A percentile compares a stretch with the other conserved stretches of the same genome.
Evolutionary conservation across 2,888 invertebrate species (phyloP).

Genomic region (Cataglyphis rosenhaueri): DNA sequence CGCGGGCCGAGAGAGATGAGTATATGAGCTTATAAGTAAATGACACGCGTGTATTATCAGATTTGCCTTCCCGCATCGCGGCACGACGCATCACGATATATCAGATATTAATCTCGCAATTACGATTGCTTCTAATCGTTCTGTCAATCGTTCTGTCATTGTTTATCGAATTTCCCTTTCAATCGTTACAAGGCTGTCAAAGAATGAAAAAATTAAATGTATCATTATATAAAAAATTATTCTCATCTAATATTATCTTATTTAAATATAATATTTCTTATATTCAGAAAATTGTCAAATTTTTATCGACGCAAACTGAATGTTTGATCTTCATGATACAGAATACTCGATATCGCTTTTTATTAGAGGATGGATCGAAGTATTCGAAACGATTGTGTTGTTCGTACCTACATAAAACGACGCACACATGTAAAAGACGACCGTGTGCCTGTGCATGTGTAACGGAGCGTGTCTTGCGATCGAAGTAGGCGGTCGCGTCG

Average conservation of each 20-base stretch:
- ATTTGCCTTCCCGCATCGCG: conserved; percentile 8
- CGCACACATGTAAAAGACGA: conserved; percentile 4
- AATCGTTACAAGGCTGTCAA: neutral
- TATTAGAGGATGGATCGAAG: conserved; percentile 14
- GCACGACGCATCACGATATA: neutral
- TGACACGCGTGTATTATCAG: conserved; percentile 52
- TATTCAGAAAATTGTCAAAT: neutral
- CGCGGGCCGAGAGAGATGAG: neutral
- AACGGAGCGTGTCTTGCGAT: conserved; percentile 73
- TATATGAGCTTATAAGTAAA: conserved; percentile 39
- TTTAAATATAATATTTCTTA: neutral
- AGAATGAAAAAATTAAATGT: neutral
- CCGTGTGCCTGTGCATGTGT: conserved; percentile 58
- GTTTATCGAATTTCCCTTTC: neutral
- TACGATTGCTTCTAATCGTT: neutral
- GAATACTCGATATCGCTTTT: conserved; percentile 29
- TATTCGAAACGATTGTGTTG: conserved; percentile 31
- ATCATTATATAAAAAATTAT: neutral
- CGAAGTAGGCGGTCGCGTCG: conserved; percentile 71
- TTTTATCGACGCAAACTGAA: neutral
- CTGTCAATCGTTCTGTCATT: neutral
- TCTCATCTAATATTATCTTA: neutral
- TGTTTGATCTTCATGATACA: conserved; percentile 13
- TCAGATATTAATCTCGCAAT: neutral
- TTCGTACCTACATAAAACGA: neutral